Conservation (phyloP, 2,888 invertebrate genomes). For the Phrixothrix hirtus region DNA sequence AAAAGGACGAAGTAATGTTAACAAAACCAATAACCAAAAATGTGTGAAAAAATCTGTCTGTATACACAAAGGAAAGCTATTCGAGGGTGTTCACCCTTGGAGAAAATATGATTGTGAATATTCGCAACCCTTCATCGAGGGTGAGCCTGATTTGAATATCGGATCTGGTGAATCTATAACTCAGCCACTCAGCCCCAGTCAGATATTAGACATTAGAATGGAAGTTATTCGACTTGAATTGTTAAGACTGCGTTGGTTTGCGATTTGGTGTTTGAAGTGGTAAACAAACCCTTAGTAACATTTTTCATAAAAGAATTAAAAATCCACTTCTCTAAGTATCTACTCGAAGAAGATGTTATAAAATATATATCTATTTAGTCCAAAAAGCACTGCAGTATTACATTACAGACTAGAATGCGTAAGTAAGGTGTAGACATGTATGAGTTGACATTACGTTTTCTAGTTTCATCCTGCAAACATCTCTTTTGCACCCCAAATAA, state of each 20-base stretch:
- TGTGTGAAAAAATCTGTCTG: conserved; percentile 45
- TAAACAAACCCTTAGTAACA: not conserved
- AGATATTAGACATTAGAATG: conserved; percentile 47
- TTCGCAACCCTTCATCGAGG: conserved; percentile 51
- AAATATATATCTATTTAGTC: conserved; percentile 30
- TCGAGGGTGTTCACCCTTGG: conserved; percentile 50
- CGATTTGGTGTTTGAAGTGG: not conserved
- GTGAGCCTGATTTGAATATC: conserved; percentile 51
- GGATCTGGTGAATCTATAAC: conserved; percentile 40
- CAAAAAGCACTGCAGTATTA: conserved; percentile 31
- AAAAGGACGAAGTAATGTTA: conserved; percentile 15
- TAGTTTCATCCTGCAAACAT: conserved; percentile 10
- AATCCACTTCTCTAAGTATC: conserved; percentile 8
- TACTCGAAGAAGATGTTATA: conserved; percentile 21
- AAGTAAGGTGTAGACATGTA: conserved; percentile 28
- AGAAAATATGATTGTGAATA: conserved; percentile 53
- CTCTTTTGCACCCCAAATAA: conserved; percentile 17
- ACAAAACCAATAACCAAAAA: conserved; percentile 38
- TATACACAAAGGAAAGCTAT: conserved; percentile 43
- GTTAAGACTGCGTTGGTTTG: conserved; percentile 5
- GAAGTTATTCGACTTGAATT: conserved; percentile 23
- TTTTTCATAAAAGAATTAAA: conserved; percentile 2
- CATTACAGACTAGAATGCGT: conserved; percentile 29
- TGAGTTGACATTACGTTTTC: conserved; percentile 21
- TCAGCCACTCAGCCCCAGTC: conserved; percentile 43